These are phyloP conservation scores for Macrochelys suwanniensis DNA, from an alignment of 2,797 vertebrate genomes.

Conservation along the genomic window DNA sequence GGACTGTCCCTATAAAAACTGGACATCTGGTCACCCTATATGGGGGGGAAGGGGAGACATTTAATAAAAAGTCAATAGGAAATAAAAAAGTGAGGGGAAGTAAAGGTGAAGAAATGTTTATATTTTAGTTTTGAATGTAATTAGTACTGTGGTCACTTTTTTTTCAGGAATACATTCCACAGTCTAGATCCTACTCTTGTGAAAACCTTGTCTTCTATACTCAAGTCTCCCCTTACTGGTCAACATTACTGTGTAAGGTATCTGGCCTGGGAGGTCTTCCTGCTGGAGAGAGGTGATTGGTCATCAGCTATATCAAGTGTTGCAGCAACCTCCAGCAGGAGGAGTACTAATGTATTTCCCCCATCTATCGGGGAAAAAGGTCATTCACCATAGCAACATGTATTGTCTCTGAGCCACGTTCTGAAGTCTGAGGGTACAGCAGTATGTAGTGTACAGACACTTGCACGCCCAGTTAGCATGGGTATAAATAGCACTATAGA, in stretches of 20 bases:
- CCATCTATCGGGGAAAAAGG: background rate
- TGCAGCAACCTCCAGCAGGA: background rate
- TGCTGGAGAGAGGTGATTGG: background rate
- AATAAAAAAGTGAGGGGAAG: background rate
- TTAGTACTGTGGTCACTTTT: background rate
- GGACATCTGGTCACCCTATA: too few relatives aligned
- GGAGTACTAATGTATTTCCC: background rate
- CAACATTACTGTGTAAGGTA: background rate
- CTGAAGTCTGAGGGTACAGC: background rate
- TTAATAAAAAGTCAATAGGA: too few relatives aligned
- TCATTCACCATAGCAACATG: background rate
- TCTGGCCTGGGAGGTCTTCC: background rate
- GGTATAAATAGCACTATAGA: too few relatives aligned
- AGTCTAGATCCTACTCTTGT: background rate
- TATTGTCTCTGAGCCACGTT: background rate
- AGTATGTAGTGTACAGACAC: too few relatives aligned
- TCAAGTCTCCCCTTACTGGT: background rate
- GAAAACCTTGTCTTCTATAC: background rate
- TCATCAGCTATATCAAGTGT: background rate
- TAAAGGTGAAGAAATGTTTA: background rate
- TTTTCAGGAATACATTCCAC: background rate
- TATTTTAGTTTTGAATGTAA: background rate
- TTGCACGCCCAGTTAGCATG: too few relatives aligned
- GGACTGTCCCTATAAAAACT: too few relatives aligned
- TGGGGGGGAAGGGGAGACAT: background rate